Conservation (phyloP, 2,797 vertebrate species). For the Oreortyx pictus region DNA sequence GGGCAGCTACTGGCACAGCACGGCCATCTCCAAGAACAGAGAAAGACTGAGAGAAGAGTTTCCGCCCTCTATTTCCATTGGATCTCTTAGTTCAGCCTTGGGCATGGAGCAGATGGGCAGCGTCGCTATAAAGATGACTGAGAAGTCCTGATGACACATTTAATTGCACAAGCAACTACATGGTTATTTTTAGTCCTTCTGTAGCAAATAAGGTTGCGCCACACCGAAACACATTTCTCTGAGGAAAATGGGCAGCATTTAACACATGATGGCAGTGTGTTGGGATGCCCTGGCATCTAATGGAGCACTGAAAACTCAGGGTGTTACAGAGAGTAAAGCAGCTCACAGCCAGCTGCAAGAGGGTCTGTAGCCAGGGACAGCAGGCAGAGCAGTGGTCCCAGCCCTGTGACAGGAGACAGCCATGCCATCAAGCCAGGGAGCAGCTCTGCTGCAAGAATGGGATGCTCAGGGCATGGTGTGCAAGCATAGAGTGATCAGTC, state of each 20-base stretch:
- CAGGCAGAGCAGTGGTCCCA: not conserved
- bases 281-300: not conserved
- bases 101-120: not conserved
- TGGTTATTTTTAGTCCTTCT: not conserved
- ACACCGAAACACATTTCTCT: not conserved
- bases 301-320: not conserved
- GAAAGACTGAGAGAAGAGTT: not conserved
- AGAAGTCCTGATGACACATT: not conserved
- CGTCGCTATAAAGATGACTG: not conserved
- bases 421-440: not conserved
- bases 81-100: not conserved
- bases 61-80: not conserved
- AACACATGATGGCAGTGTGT: not conserved
- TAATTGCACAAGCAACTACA: not conserved
- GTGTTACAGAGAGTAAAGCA: not conserved
- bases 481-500: not conserved
- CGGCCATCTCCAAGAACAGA: not conserved
- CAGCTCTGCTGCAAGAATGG: not conserved
- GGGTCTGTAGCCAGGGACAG: accelerated
- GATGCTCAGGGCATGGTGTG: not conserved
- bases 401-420: not conserved
- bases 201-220: not conserved
- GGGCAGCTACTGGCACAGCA: not conserved
- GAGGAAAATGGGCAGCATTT: not conserved
- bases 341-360: not conserved